Evolutionary conservation across 2,797 vertebrate genomes (phyloP).

Genomic region (Trematomus bernacchii): DNA sequence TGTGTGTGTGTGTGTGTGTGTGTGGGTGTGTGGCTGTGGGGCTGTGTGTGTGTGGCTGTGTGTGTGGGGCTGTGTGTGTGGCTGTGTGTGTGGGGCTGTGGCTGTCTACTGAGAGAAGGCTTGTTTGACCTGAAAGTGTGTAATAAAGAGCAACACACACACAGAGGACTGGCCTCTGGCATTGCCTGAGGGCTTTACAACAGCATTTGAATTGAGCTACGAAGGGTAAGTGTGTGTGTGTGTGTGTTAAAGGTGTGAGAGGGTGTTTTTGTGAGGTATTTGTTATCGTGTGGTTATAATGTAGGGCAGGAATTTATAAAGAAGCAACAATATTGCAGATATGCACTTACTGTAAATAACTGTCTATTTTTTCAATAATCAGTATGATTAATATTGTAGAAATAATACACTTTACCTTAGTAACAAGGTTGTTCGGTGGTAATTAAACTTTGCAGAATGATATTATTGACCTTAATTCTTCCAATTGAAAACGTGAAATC

Average conservation of each 20-base stretch:
- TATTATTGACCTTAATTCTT: background rate
- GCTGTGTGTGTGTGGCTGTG: too few relatives aligned
- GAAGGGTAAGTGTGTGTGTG: background rate
- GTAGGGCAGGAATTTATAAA: background rate
- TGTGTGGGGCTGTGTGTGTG: too few relatives aligned
- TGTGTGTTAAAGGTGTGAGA: background rate
- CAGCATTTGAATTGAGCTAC: slow-evolving; percentile 21
- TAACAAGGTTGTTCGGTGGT: slow-evolving; percentile 7
- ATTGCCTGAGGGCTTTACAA: slow-evolving; percentile 28
- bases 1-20: too few relatives aligned
- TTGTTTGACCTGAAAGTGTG: slow-evolving; percentile 25
- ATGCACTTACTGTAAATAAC: background rate
- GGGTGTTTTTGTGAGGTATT: background rate
- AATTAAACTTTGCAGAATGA: slow-evolving; percentile 1
- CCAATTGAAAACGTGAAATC: background rate
- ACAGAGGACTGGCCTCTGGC: slow-evolving; percentile 22
- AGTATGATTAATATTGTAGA: background rate
- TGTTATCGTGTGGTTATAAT: background rate
- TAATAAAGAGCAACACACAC: background rate
- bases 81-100: too few relatives aligned
- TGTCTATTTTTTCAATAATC: background rate
- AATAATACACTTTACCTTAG: background rate
- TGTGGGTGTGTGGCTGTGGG: too few relatives aligned
- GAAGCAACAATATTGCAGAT: background rate
- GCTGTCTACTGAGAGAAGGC: slow-evolving; percentile 24